Evolutionary conservation across 2,888 invertebrate genomes (phyloP).

Genomic region (Acronicta psi): DNA sequence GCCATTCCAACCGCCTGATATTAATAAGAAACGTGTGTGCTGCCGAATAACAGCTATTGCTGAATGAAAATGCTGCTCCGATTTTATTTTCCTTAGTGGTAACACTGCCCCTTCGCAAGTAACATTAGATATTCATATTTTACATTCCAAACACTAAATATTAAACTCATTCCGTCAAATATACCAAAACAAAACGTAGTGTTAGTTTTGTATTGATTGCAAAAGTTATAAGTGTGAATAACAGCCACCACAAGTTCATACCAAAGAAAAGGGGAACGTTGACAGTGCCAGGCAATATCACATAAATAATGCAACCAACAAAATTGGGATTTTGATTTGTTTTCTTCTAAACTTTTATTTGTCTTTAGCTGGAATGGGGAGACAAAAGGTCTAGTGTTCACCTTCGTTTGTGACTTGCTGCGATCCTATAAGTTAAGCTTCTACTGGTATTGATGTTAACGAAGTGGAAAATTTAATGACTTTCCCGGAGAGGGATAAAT

Average conservation of each 20-base stretch:
- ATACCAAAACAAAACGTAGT: conserved; percentile 26
- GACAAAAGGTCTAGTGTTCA: conserved; percentile 68
- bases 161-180: not conserved
- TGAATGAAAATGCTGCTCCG: conserved; percentile 65
- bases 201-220: conserved; percentile 67
- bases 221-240: conserved; percentile 80
- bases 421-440: conserved; percentile 64
- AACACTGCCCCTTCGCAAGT: conserved; percentile 37
- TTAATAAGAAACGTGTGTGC: conserved; percentile 88
- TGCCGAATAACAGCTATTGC: conserved; percentile 66
- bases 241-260: conserved; percentile 76
- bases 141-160: conserved; percentile 15
- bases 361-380: conserved; percentile 73
- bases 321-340: conserved; percentile 89
- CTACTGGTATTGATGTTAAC: conserved; percentile 60
- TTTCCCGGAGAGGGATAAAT: conserved; percentile 14
- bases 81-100: conserved; percentile 62
- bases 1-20: conserved; percentile 86
- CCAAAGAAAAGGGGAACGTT: conserved; percentile 82
- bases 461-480: conserved; percentile 70
- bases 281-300: conserved; percentile 84
- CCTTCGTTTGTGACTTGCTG: conserved; percentile 53
- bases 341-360: conserved; percentile 87
- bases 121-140: conserved; percentile 29
- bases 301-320: conserved; percentile 87